These are phyloP conservation scores for Leucoraja ocellata DNA, from an alignment of 2,797 vertebrate species.

Conservation along the genomic window DNA sequence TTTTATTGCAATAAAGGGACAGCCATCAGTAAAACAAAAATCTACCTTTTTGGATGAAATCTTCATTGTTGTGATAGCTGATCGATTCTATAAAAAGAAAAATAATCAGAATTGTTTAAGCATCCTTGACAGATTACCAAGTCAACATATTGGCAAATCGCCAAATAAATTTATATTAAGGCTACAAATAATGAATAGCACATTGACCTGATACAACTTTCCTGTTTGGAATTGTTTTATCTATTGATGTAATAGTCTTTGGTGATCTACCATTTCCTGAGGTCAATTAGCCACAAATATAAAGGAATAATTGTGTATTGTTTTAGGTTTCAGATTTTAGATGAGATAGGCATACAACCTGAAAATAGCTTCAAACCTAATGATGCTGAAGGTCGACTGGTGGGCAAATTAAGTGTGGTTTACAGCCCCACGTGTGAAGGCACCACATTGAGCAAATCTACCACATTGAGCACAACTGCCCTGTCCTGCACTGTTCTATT, in stretches of 20 bases:
- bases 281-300: neutral
- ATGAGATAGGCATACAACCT: too few species aligned
- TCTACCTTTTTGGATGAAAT: slow-evolving; percentile 96
- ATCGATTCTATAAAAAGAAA: slow-evolving; percentile 67
- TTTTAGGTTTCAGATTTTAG: neutral
- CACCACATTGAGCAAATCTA: too few species aligned
- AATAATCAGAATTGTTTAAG: slow-evolving; percentile 30
- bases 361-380: too few species aligned
- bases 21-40: neutral
- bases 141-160: neutral
- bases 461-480: too few species aligned
- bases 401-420: too few species aligned
- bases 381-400: too few species aligned
- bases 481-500: too few species aligned
- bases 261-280: neutral
- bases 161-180: neutral
- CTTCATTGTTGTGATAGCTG: slow-evolving; percentile 82
- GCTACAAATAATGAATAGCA: neutral
- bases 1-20: neutral
- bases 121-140: neutral
- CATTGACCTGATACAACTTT: neutral
- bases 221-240: neutral
- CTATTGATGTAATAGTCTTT: neutral
- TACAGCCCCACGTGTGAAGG: too few species aligned
- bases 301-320: neutral